Evolutionary conservation across 2,888 invertebrate species (phyloP).

Genomic region (Mythimna ferrago): DNA sequence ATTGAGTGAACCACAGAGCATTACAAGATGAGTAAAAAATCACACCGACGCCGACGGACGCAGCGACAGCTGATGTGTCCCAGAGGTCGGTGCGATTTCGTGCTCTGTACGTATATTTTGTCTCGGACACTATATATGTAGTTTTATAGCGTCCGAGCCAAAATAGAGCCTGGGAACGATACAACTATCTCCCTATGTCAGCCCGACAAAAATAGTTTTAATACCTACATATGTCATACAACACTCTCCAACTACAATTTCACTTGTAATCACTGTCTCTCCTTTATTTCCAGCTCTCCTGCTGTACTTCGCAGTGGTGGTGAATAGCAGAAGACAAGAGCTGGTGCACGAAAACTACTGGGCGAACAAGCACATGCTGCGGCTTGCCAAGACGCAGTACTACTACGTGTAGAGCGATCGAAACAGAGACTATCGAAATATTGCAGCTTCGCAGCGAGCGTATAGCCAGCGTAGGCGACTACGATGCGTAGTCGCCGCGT

Average conservation of each 20-base stretch:
- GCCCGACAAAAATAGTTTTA: too few relatives aligned
- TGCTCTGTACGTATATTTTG: too few relatives aligned
- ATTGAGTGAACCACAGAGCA: too few relatives aligned
- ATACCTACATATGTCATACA: too few relatives aligned
- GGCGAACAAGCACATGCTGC: constrained; percentile 70
- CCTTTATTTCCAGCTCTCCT: constrained; percentile 70
- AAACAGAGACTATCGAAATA: constrained; percentile 33
- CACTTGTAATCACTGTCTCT: neutral
- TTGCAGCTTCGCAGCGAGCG: constrained; percentile 3
- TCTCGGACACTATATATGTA: too few relatives aligned
- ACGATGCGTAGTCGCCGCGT: neutral
- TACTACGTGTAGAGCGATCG: constrained; percentile 63
- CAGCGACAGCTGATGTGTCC: too few relatives aligned
- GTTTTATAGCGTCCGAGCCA: neutral
- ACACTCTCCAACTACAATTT: neutral
- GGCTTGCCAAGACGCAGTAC: constrained; percentile 65
- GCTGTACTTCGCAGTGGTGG: constrained; percentile 78
- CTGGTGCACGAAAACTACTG: constrained; percentile 72
- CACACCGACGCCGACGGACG: too few relatives aligned
- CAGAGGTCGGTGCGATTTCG: too few relatives aligned
- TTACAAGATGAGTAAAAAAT: too few relatives aligned
- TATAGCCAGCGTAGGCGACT: neutral
- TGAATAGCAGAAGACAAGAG: constrained; percentile 78
- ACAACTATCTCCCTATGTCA: too few relatives aligned
- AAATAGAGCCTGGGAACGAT: neutral